These are phyloP conservation scores for Mystacornis crossleyi DNA, from an alignment of 2,113 vertebrate species.

Conservation along the genomic window DNA sequence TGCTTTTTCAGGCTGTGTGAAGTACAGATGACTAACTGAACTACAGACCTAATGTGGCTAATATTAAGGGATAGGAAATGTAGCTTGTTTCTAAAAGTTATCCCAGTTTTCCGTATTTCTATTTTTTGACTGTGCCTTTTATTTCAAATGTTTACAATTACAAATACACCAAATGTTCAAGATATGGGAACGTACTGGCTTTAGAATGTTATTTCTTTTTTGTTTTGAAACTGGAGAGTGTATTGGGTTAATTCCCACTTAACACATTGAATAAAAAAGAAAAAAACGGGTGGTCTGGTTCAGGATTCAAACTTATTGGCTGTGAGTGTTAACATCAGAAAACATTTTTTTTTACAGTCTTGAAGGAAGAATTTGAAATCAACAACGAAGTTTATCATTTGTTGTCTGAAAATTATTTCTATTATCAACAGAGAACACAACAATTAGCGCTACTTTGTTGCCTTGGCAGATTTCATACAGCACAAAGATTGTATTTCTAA, in stretches of 20 bases:
- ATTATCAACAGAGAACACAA: neutral
- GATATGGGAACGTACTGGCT: neutral
- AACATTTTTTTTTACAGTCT: neutral
- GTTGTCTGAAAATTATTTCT: neutral
- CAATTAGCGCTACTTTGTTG: neutral
- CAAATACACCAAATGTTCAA: neutral
- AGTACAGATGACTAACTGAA: neutral
- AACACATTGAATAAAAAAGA: neutral
- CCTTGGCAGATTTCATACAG: neutral
- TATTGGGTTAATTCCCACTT: neutral
- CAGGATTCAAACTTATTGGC: neutral
- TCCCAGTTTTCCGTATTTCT: neutral
- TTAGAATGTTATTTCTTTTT: neutral
- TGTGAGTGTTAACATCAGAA: neutral
- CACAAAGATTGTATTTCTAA: neutral
- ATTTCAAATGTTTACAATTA: neutral
- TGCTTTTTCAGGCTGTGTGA: neutral
- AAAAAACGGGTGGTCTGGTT: neutral
- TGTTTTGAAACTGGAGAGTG: neutral
- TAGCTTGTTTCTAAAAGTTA: neutral
- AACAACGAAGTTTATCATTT: neutral
- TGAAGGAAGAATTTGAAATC: neutral
- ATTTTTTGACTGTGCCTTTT: neutral
- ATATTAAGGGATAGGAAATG: neutral
- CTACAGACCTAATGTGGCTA: neutral